Conservation (phyloP, 2,797 vertebrate species). For the Cossypha niveicapilla region DNA sequence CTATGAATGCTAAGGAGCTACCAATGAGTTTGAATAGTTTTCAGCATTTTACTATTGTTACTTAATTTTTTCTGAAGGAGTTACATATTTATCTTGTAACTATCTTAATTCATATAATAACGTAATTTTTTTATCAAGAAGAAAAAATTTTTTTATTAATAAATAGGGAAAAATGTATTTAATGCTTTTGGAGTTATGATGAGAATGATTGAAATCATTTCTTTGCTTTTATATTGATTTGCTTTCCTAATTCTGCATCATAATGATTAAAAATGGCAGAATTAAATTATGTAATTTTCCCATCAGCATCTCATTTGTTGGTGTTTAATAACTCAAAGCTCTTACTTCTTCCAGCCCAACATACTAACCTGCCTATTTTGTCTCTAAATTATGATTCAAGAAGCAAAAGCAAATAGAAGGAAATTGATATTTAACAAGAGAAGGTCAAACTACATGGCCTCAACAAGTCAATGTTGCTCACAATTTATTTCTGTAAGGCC, state of each 20-base stretch:
- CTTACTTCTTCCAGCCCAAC: background rate
- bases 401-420: background rate
- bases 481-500: background rate
- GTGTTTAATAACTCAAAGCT: background rate
- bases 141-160: background rate
- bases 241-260: background rate
- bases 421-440: background rate
- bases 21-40: background rate
- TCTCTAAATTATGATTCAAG: background rate
- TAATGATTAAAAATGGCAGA: background rate
- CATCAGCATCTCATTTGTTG: background rate
- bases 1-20: background rate
- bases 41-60: background rate
- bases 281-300: background rate
- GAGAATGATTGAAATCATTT: background rate
- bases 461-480: background rate
- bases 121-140: background rate
- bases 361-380: background rate
- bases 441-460: background rate
- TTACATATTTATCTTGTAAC: background rate
- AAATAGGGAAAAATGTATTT: background rate
- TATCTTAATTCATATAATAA: background rate
- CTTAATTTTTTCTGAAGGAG: background rate
- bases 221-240: background rate
- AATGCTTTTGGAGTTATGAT: background rate